Evolutionary conservation across 2,113 vertebrate genomes (phyloP).

Genomic region (Synchiropus splendidus): DNA sequence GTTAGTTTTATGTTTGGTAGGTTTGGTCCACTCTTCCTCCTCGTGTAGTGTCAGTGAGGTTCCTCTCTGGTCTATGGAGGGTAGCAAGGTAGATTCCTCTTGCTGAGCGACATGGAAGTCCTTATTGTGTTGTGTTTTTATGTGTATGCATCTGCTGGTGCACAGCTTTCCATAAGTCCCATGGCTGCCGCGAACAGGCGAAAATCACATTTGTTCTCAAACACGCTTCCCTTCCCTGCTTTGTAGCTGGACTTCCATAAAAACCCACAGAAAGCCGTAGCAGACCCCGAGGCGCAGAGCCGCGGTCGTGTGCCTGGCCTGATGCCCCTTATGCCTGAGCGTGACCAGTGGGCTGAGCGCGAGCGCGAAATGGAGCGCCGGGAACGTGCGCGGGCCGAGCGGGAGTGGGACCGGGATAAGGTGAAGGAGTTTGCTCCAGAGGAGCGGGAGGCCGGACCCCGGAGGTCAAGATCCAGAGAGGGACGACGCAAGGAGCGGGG

Average conservation of each 20-base stretch:
- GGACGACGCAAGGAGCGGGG: conserved; percentile 78
- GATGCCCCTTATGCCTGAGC: conserved; percentile 50
- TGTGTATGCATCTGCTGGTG: too few species aligned
- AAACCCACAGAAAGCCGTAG: conserved; percentile 60
- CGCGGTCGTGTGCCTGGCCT: conserved; percentile 24
- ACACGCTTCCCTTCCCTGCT: too few species aligned
- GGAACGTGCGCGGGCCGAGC: conserved; percentile 77
- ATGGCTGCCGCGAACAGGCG: too few species aligned
- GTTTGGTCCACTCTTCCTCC: too few species aligned
- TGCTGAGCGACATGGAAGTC: too few species aligned
- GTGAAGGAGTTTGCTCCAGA: conserved; percentile 68
- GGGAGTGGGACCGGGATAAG: conserved; percentile 90
- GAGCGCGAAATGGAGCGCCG: conserved; percentile 80
- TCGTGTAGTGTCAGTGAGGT: too few species aligned
- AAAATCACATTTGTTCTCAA: too few species aligned
- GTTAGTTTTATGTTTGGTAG: too few species aligned
- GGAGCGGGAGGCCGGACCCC: conserved; percentile 46
- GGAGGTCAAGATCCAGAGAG: conserved; percentile 74
- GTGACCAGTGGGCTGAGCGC: conserved; percentile 64
- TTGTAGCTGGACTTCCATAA: conserved; percentile 82
- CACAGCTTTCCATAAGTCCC: too few species aligned
- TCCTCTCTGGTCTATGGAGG: too few species aligned
- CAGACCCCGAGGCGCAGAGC: conserved; percentile 32
- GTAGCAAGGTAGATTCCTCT: too few species aligned
- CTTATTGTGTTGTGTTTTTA: too few species aligned